A percentile compares a stretch with the other conserved stretches of the same genome.
These are phyloP conservation scores for Rhagoletis zephyria DNA, from an alignment of 1,140 invertebrate genomes.

Conservation along the genomic window DNA sequence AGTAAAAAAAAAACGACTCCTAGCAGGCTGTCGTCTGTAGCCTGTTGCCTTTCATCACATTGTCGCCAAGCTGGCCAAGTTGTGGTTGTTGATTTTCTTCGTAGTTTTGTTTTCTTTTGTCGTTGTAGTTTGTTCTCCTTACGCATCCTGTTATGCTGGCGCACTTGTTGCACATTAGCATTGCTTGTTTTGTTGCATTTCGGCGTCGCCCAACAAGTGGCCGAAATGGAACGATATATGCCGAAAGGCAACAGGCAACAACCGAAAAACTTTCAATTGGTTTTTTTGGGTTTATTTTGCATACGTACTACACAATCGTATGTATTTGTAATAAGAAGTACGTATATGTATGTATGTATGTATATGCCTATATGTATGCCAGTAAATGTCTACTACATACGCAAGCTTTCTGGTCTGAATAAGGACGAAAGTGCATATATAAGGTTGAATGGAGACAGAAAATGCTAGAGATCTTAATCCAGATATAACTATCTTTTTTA, in stretches of 20 bases:
- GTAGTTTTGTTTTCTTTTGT: not conserved
- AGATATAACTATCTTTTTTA: too few relatives aligned
- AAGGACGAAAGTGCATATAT: too few relatives aligned
- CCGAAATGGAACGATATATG: not conserved
- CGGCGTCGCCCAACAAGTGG: not conserved
- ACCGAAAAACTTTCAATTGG: not conserved
- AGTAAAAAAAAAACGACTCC: not conserved
- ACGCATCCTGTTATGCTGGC: not conserved
- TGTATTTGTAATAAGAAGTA: not conserved
- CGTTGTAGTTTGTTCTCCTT: not conserved
- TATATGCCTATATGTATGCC: not conserved
- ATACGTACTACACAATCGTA: too few relatives aligned
- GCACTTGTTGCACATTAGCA: constrained; percentile 31
- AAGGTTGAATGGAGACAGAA: too few relatives aligned
- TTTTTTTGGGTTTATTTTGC: not conserved
- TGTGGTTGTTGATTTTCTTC: not conserved
- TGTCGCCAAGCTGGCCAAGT: constrained; percentile 34
- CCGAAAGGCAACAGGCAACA: not conserved
- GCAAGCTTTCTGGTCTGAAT: too few relatives aligned
- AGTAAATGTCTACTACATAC: too few relatives aligned
- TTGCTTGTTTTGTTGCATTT: constrained; percentile 10
- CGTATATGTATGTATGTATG: not conserved
- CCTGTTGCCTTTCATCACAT: not conserved
- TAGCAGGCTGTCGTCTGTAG: not conserved
- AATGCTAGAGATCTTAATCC: too few relatives aligned